phyloP scores from a whole-genome alignment of 2,113 vertebrate genomes.

The Hippocampus zosterae region DNA sequence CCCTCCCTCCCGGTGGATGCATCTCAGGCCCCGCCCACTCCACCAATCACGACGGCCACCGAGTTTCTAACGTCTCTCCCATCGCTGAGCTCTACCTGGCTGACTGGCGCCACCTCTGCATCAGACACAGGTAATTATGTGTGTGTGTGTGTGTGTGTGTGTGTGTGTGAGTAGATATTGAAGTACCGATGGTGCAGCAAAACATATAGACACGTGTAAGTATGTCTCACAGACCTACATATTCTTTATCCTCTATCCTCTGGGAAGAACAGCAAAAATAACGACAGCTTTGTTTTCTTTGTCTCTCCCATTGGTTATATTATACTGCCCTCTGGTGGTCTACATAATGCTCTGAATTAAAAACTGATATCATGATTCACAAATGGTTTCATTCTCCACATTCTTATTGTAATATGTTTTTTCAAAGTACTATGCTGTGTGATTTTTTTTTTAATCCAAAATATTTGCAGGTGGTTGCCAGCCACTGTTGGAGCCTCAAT shows the following conservation, averaged over 20 bases:
- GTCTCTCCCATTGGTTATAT: background rate
- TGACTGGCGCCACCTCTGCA: slow-evolving; percentile 8
- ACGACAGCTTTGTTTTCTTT: background rate
- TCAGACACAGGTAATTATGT: slow-evolving; percentile 44
- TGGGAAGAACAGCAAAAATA: background rate
- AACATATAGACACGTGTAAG: background rate
- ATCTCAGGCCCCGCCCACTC: slow-evolving; percentile 40
- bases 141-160: background rate
- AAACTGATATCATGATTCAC: background rate
- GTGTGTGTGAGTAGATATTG: background rate
- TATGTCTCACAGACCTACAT: background rate
- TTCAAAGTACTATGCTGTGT: too few relatives aligned
- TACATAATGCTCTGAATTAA: background rate
- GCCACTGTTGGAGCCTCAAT: slow-evolving; percentile 80
- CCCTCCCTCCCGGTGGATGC: slow-evolving; percentile 3
- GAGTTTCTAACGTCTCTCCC: slow-evolving; percentile 58
- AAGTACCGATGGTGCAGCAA: background rate
- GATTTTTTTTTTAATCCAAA: background rate
- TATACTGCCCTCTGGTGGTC: background rate
- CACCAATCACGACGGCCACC: slow-evolving; percentile 19
- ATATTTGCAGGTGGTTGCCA: slow-evolving; percentile 72
- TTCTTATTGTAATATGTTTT: too few relatives aligned
- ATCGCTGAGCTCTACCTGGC: slow-evolving; percentile 33
- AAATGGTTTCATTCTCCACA: too few relatives aligned
- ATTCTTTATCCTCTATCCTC: background rate